phyloP scores from a whole-genome alignment of 53 echinoderm and acorn worm genomes.

The Actinopyga echinites region DNA sequence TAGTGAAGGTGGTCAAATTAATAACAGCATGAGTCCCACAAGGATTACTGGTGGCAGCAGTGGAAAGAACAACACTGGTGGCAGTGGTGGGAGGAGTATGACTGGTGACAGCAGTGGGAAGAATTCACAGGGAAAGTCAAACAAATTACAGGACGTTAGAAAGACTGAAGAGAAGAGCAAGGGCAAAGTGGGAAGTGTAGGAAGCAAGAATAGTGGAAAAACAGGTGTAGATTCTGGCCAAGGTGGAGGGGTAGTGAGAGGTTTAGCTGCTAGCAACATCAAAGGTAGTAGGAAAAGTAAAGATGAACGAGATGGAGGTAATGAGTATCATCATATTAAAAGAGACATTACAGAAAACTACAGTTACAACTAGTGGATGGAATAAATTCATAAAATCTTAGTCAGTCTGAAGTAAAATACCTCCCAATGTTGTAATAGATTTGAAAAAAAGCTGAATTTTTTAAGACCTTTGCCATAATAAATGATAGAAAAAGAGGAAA shows the following conservation, averaged over 20 bases:
- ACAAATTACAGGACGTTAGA: conserved; percentile 31
- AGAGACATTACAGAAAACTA: conserved; percentile 70
- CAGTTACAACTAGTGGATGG: conserved; percentile 57
- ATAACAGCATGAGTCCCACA: background rate
- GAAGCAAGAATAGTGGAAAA: background rate
- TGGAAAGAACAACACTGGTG: background rate
- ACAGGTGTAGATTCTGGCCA: background rate
- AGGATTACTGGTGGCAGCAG: conserved; percentile 16
- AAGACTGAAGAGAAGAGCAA: background rate
- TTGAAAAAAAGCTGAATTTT: too few relatives aligned
- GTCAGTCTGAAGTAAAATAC: too few relatives aligned
- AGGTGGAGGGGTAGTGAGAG: background rate
- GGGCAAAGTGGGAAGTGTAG: background rate
- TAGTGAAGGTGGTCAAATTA: background rate
- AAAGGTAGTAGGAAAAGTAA: conserved; percentile 2
- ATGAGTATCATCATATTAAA: background rate
- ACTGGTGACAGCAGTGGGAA: conserved; percentile 6
- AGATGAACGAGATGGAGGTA: conserved; percentile 15
- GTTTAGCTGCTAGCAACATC: background rate
- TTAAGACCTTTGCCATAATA: too few relatives aligned
- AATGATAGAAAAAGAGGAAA: too few relatives aligned
- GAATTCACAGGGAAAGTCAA: background rate
- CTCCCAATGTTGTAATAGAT: too few relatives aligned
- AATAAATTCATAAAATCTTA: background rate
- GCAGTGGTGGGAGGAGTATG: background rate